Percentiles rank a stretch among this genome's conserved stretches.
These are phyloP conservation scores for Aphis craccivora DNA, from an alignment of 1,140 invertebrate species.

Conservation along the genomic window DNA sequence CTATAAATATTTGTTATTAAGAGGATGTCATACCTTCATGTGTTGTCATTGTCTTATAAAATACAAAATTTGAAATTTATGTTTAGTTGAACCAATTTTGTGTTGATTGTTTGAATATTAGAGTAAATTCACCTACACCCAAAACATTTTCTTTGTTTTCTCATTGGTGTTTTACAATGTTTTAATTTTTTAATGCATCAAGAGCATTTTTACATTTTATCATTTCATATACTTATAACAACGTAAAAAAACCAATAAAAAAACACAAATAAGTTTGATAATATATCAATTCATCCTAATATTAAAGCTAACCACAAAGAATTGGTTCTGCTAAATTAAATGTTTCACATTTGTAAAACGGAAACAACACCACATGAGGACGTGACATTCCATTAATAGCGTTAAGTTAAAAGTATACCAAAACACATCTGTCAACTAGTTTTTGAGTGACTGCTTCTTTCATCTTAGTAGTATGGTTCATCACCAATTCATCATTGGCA, in stretches of 20 bases:
- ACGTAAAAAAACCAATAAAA: no score
- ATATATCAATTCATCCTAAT: no score
- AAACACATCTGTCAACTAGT: constrained; percentile 53
- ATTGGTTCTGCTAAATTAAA: no score
- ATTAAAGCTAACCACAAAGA: no score
- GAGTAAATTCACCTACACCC: neutral
- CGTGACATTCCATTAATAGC: neutral
- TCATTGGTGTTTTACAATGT: no score
- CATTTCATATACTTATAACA: no score
- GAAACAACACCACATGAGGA: neutral
- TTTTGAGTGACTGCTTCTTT: constrained; percentile 51
- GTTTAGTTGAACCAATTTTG: neutral
- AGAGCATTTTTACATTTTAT: no score
- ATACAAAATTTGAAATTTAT: neutral
- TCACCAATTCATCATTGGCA: constrained; percentile 39
- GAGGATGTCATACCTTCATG: neutral
- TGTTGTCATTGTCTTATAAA: neutral
- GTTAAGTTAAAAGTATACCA: neutral
- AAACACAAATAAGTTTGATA: no score
- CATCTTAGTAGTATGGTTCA: constrained; percentile 54
- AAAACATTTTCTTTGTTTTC: no score
- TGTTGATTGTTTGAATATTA: neutral
- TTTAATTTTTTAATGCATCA: no score
- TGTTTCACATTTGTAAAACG: neutral
- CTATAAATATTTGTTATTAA: neutral